Evolutionary conservation across 2,888 invertebrate species (phyloP), one percentile per base, ranked within the genome.

Genomic region (Leptura quadrifasciata): DNA sequence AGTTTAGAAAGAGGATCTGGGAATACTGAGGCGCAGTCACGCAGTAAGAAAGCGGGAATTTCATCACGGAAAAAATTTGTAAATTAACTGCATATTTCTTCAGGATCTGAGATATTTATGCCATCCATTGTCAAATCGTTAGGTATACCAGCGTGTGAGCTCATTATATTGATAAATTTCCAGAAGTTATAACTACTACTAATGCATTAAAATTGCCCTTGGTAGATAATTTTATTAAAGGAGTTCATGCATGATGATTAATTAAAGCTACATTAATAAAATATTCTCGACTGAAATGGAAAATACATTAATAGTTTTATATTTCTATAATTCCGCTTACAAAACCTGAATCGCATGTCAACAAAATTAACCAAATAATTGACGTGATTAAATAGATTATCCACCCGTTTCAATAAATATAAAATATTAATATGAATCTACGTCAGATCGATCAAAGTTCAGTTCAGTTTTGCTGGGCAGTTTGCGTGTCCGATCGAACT

Each of bases 331-430:
- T 47, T n/a, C 47, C 47, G n/a, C n/a, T 15, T 17, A 5, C n/a
- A 47, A 47, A n/a, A 47, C 47, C 47, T 47, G n/a, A 47, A 47
- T 47, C 47, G 47, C 47, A 15, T 47, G 47, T n/a, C n/a, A 15
- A 17, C 47, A n/a, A 47, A 47, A 47, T 47, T 47, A n/a, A 47
- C 10, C 47, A 47, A 47, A 47, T 47, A n/a, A 47, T 47, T 47
- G 47, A n/a, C 47, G 5, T 47, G 1, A 47, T 47, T 47, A 47
- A 47, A 6, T 47, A 15, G n/a, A 47, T 47, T 47, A 47, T 47
- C 15, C 47, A 15, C n/a, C n/a, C 47, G 15, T 47, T 47, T 47
- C 47, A n/a, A 47, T 47, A 47, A 47, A 47, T 47, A 47, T 47
- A 0, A 0, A 47, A 47, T 47, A 47, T 15, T n/a, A 12, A 47